Percentiles rank a stretch among this genome's conserved stretches.
Evolutionary conservation across 1,140 invertebrate genomes (phyloP).

Genomic region (Maniola jurtina): DNA sequence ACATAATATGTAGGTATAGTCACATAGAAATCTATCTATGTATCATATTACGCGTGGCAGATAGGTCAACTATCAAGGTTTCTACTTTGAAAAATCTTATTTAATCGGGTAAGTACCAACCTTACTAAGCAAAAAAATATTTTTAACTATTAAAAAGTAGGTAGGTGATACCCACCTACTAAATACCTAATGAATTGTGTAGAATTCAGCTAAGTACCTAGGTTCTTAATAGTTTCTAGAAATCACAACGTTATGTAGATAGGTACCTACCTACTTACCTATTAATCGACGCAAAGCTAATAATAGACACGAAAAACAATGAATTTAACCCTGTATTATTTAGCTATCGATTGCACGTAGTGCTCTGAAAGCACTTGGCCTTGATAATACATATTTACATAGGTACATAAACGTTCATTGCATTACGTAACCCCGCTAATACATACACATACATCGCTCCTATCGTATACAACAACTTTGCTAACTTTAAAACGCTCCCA

Average conservation of each 20-base stretch:
- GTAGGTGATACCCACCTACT: no score
- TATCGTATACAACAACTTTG: constrained; percentile 45
- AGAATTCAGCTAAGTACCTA: not conserved
- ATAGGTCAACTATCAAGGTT: no score
- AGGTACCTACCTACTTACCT: not conserved
- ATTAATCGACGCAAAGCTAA: constrained; percentile 17
- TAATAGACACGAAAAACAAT: constrained; percentile 18
- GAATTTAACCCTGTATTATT: constrained; percentile 33
- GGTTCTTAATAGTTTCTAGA: not conserved
- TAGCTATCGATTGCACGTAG: constrained; percentile 35
- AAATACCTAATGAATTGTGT: no score
- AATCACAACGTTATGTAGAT: not conserved
- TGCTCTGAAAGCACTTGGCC: constrained; percentile 69
- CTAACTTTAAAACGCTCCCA: constrained; percentile 52
- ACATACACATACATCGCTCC: constrained; percentile 34
- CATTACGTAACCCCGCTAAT: constrained; percentile 59
- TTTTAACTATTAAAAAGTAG: no score
- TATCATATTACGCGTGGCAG: no score
- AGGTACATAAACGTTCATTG: constrained; percentile 53
- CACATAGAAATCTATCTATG: no score
- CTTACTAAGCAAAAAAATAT: no score
- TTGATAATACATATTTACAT: constrained; percentile 62
- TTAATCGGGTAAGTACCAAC: no score
- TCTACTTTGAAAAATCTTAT: no score
- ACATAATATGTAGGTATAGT: no score